Base-by-base conservation (phyloP, 2,113 vertebrate species). In the Emydura subglobosa region DNA sequence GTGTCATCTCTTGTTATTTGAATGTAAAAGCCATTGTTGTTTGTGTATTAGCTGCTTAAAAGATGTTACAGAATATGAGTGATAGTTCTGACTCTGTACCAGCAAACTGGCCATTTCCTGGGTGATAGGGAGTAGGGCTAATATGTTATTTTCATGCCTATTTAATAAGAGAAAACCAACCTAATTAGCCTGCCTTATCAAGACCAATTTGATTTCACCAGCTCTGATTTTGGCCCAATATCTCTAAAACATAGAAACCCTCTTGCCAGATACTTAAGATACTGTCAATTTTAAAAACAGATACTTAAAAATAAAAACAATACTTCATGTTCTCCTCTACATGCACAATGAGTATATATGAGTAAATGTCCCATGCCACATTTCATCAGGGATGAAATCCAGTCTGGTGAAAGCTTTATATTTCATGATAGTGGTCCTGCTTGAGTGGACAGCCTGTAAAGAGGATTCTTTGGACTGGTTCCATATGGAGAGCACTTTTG, bases 311-410 rank as follows among this genome's bases (percentile, higher is more conserved):
- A 68, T 7, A 4, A 25, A 79, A 74, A 14, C 1, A 50, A 50
- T 0, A 29, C 1, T 1, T 16, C 2, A 0, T 3, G n/a, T 47
- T 65, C 21, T 42, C 78, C 4, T 79, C 54, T 65, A 83, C 31
- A 1, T 1, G 47, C 80, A 5, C 65, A 27, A 0, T 2, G n/a
- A 84, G 53, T 6, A 34, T 53, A 34, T 53, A 2, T 1, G 6
- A 16, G 0, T 0, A 29, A 17, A 59, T 10, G 21, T 42, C 87
- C 44, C 82, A 5, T 0, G 0, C 1, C 61, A 27, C 19, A 0
- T 44, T 65, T 42, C 5, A 7, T 10, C 0, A 5, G 49, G 49
- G 54, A n/a, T 16, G 29, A 14, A 31, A 1, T 7, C 11, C 16
- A 6, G 3, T 53, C 11, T 1, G 25, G 11, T 0, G 19, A 34